These are phyloP conservation scores for Argentina silus DNA, from an alignment of 2,797 vertebrate species.

Conservation along the genomic window DNA sequence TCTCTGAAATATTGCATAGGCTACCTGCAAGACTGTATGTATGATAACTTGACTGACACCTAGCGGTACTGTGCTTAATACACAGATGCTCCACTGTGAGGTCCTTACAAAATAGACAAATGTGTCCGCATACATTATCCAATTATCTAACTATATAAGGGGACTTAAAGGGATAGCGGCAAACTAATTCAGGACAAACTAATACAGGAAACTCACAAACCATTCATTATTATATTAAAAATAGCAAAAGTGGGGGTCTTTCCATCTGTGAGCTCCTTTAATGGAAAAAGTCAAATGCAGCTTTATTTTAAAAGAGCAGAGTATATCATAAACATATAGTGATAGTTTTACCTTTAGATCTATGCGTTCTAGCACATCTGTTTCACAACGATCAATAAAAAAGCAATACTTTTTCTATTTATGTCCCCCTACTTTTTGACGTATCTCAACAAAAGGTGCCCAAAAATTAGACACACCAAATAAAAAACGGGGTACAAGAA, in stretches of 20 bases:
- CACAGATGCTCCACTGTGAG: slow-evolving; percentile 23
- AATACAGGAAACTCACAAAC: not conserved
- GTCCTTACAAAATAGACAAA: not conserved
- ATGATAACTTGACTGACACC: slow-evolving; percentile 53
- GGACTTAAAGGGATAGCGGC: not conserved
- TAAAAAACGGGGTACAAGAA: too few species aligned
- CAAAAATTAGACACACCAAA: too few species aligned
- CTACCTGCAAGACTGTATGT: not conserved
- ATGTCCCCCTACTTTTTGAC: too few species aligned
- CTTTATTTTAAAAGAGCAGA: too few species aligned
- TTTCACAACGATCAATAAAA: too few species aligned
- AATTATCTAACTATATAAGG: not conserved
- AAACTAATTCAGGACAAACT: not conserved
- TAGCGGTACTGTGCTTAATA: slow-evolving; percentile 49
- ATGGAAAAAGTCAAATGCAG: too few species aligned
- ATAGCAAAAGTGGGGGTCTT: not conserved
- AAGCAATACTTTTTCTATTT: too few species aligned
- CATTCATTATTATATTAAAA: not conserved
- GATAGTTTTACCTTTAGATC: too few species aligned
- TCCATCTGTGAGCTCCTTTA: too few species aligned
- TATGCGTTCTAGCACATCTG: too few species aligned
- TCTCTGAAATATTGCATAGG: not conserved
- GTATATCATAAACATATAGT: too few species aligned
- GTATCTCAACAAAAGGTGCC: too few species aligned
- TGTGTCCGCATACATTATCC: not conserved